phyloP scores from a whole-genome alignment of 2,888 invertebrate species.

The Halictus quadricinctus region DNA sequence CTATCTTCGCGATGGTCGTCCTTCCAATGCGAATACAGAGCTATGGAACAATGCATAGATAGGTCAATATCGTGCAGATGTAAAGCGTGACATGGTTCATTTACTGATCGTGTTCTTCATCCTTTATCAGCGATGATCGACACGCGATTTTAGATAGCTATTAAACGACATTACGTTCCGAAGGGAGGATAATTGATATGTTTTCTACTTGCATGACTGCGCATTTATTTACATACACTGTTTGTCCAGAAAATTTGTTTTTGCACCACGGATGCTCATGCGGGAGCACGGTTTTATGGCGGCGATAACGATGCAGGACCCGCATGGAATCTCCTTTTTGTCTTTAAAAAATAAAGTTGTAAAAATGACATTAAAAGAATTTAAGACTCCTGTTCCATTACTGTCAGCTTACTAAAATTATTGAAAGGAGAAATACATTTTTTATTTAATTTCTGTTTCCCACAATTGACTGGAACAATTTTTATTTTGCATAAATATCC shows the following conservation, averaged over 20 bases:
- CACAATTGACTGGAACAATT: too few species aligned
- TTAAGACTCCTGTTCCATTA: too few species aligned
- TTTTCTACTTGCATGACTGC: constrained; percentile 14
- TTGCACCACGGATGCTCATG: neutral
- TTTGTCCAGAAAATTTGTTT: neutral
- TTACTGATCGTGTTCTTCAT: constrained; percentile 32
- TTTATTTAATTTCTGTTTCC: too few species aligned
- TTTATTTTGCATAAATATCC: too few species aligned
- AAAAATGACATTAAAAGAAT: too few species aligned
- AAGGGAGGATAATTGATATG: constrained; percentile 31
- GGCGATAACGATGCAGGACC: too few species aligned
- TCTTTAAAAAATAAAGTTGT: too few species aligned
- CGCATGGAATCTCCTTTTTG: too few species aligned
- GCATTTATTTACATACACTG: neutral
- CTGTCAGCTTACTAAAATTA: too few species aligned
- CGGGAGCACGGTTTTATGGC: neutral
- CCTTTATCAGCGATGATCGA: neutral
- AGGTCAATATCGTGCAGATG: constrained; percentile 65
- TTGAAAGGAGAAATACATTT: too few species aligned
- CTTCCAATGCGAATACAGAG: constrained; percentile 78
- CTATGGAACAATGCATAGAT: constrained; percentile 77
- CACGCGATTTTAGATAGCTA: constrained; percentile 25
- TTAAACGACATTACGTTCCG: constrained; percentile 9
- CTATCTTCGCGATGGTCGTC: constrained; percentile 77
- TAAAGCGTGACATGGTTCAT: constrained; percentile 10